Percentiles rank a stretch among this genome's conserved stretches.
phyloP scores from a whole-genome alignment of 2,888 invertebrate genomes.

The Junonia oenone region DNA sequence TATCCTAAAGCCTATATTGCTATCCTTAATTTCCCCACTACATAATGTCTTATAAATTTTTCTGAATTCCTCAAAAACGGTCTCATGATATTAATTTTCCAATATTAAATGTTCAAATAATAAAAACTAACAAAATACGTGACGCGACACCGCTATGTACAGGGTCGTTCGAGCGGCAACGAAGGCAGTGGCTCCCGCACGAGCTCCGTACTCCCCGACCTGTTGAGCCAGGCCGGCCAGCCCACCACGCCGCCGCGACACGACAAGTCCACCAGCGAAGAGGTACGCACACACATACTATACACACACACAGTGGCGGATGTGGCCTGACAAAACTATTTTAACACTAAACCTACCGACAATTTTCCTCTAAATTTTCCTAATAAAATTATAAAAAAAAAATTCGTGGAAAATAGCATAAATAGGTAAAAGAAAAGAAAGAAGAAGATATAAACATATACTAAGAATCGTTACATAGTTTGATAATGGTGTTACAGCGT shows the following conservation, averaged over 20 bases:
- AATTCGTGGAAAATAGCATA: no score
- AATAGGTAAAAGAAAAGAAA: no score
- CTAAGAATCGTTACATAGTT: no score
- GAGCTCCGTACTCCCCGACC: slow-evolving; percentile 96
- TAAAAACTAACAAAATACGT: not conserved
- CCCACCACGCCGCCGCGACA: slow-evolving; percentile 92
- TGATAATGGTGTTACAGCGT: no score
- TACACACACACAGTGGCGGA: no score
- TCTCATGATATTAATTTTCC: not conserved
- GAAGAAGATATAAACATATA: no score
- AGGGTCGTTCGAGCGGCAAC: slow-evolving; percentile 60
- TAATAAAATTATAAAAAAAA: no score
- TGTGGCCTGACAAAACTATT: no score
- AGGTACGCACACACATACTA: slow-evolving; percentile 82
- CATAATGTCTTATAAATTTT: not conserved
- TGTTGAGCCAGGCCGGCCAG: slow-evolving; percentile 92
- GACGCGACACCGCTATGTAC: slow-evolving; percentile 16
- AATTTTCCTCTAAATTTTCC: no score
- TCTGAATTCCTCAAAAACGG: not conserved
- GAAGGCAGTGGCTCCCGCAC: slow-evolving; percentile 87
- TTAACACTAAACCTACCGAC: no score
- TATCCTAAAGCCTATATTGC: no score
- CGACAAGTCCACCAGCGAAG: slow-evolving; percentile 96
- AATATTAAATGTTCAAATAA: not conserved
- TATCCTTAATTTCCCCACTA: no score